Percentiles rank a stretch among this genome's conserved stretches.
These are phyloP conservation scores for Austrofundulus limnaeus DNA, from an alignment of 2,113 vertebrate genomes.

Conservation along the genomic window DNA sequence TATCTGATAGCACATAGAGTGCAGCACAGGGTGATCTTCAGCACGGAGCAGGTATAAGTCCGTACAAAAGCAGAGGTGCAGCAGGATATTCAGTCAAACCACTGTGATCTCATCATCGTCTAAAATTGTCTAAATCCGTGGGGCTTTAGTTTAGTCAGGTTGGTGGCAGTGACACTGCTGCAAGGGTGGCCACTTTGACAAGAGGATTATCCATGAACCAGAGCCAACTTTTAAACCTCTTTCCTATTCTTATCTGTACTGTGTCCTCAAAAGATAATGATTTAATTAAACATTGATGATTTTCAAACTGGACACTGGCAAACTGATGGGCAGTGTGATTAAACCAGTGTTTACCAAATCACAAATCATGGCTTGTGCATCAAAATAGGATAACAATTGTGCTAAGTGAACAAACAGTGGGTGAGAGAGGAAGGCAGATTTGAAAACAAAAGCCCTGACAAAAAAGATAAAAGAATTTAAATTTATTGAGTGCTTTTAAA, in stretches of 20 bases:
- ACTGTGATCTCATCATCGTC: neutral
- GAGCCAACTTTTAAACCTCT: conserved; percentile 61
- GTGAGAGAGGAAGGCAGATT: neutral
- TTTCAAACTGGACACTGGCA: conserved; percentile 58
- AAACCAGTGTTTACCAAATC: conserved; percentile 38
- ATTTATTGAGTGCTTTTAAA: conserved; percentile 57
- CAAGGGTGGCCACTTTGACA: conserved; percentile 47
- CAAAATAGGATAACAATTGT: conserved; percentile 11
- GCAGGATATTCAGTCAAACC: conserved; percentile 1
- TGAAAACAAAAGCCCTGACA: neutral
- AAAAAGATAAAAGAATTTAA: neutral
- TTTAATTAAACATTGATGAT: conserved; percentile 76
- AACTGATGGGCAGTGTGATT: conserved; percentile 40
- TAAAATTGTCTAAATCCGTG: conserved; percentile 3
- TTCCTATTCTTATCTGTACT: conserved; percentile 57
- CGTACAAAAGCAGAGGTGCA: neutral
- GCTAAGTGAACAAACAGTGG: neutral
- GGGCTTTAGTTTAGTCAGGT: conserved; percentile 46
- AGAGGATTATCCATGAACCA: conserved; percentile 63
- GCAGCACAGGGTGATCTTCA: neutral
- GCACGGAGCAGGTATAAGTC: neutral
- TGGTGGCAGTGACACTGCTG: conserved; percentile 34
- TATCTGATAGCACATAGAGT: neutral
- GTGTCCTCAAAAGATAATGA: conserved; percentile 68
- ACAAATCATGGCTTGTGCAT: conserved; percentile 29